Conservation (phyloP, 2,888 invertebrate genomes). For the Chaetogeoica ovagalla region DNA sequence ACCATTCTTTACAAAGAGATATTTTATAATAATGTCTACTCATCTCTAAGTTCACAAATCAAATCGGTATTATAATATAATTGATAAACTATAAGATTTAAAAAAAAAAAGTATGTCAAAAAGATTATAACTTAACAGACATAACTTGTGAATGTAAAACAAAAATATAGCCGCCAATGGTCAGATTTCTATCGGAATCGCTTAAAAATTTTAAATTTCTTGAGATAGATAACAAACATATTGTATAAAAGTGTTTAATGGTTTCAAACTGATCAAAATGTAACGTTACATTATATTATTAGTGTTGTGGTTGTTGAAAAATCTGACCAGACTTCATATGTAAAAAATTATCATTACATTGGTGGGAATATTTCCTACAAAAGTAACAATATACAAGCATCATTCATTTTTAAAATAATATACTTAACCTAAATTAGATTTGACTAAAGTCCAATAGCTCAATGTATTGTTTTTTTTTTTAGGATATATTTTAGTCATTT, state of each 20-base stretch:
- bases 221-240: too few relatives aligned
- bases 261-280: too few relatives aligned
- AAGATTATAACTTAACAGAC: not conserved
- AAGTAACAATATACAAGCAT: not conserved
- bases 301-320: not conserved
- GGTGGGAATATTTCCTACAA: not conserved
- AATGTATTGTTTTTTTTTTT: constrained; percentile 1
- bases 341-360: not conserved
- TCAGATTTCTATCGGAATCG: not conserved
- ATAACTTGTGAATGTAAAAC: not conserved
- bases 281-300: too few relatives aligned
- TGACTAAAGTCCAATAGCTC: constrained; percentile 3
- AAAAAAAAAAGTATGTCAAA: not conserved
- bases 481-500: constrained; percentile 9
- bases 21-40: not conserved
- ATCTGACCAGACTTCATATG: constrained; percentile 11
- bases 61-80: not conserved
- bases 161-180: not conserved
- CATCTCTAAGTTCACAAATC: constrained; percentile 42
- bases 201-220: too few relatives aligned
- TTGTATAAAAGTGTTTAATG: too few relatives aligned
- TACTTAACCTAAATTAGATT: not conserved
- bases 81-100: not conserved
- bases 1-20: not conserved
- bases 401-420: not conserved